These are phyloP conservation scores for Scaptomyza montana DNA, from an alignment of 1,140 invertebrate genomes.

Conservation along the genomic window DNA sequence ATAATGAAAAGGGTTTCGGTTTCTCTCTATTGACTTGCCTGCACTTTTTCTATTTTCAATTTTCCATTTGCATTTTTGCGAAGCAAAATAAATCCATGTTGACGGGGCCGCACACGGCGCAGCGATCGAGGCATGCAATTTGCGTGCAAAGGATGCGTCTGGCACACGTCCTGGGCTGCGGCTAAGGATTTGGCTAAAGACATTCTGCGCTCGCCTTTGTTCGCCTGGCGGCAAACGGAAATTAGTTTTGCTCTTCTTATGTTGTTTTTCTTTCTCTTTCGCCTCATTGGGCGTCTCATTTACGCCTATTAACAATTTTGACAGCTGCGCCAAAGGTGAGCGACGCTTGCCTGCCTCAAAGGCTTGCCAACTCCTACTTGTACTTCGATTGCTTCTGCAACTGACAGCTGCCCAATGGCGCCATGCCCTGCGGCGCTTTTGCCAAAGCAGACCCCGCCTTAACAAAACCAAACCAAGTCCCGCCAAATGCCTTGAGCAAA, in stretches of 20 bases:
- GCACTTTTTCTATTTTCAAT: slow-evolving; percentile 45
- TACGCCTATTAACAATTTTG: slow-evolving; percentile 72
- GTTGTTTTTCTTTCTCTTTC: neutral
- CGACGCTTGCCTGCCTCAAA: slow-evolving; percentile 49
- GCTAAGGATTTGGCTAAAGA: slow-evolving; percentile 8
- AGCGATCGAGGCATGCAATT: slow-evolving; percentile 54
- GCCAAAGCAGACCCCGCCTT: slow-evolving; percentile 22
- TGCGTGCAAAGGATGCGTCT: slow-evolving; percentile 66
- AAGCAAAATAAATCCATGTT: slow-evolving; percentile 56
- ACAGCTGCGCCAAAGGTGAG: slow-evolving; percentile 67
- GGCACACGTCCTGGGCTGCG: slow-evolving; percentile 64
- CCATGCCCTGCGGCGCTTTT: slow-evolving; percentile 57
- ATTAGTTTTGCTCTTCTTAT: slow-evolving; percentile 60
- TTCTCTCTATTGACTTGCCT: slow-evolving; percentile 51
- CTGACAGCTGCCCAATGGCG: slow-evolving; percentile 67
- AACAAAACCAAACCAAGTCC: slow-evolving; percentile 6
- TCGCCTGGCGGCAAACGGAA: slow-evolving; percentile 43
- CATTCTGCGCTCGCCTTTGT: slow-evolving; percentile 20
- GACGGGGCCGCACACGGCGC: slow-evolving; percentile 63
- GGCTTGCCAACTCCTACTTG: slow-evolving; percentile 51
- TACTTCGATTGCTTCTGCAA: slow-evolving; percentile 24
- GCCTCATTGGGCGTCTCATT: slow-evolving; percentile 70
- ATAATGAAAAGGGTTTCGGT: slow-evolving; percentile 66
- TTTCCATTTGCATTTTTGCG: slow-evolving; percentile 66
- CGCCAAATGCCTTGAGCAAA: slow-evolving; percentile 64